Evolutionary conservation across 2,113 vertebrate species (phyloP), one percentile per base, ranked within the genome.

Genomic region (Marmota flaviventris): DNA sequence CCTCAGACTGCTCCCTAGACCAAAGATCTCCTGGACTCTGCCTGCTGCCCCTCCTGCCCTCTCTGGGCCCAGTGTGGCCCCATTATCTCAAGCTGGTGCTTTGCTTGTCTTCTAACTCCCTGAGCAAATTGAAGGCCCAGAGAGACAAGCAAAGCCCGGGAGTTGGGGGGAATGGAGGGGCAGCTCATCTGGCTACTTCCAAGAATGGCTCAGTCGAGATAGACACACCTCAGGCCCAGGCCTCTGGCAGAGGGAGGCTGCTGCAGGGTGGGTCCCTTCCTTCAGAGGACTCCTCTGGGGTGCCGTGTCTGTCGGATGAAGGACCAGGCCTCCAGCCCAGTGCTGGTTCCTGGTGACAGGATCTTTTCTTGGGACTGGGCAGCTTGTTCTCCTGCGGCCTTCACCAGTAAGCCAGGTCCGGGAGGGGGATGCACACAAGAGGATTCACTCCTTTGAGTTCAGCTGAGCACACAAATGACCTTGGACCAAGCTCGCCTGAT

Each of bases 71-170:
- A 0, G 0, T 4, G 1, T 29, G 65, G 45, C 93, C 86, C 78
- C 37, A 85, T 96, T 89, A 95, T 89, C 87, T 97, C 96, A 91
- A 78, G 48, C 95, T 98, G 97, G 82, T 78, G 2, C 86, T 67
- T 94, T 90, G 70, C 76, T 82, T 78, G 97, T 95, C 89, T 95
- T 96, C 77, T 37, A 72, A 92, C 97, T 97, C 89, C 87, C 97
- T 96, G 94, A 96, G 95, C 93, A 98, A 98, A 97, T 61, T 96
- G 95, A 96, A 83, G 70, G 84, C 96, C 90, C 0, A 0, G 96
- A 98, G 97, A 97, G 95, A 94, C 91, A 77, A 94, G 92, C 2
- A 86, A 12, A 3, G 61, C 81, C 76, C 45, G 78, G 91, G 76
- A 14, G 24, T 75, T 65, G 24, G 70, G 20, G 67, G 70, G 39